A percentile compares a stretch with the other conserved stretches of the same genome.
Evolutionary conservation across 1,140 invertebrate genomes (phyloP).

Genomic region (Drosophila pachea): DNA sequence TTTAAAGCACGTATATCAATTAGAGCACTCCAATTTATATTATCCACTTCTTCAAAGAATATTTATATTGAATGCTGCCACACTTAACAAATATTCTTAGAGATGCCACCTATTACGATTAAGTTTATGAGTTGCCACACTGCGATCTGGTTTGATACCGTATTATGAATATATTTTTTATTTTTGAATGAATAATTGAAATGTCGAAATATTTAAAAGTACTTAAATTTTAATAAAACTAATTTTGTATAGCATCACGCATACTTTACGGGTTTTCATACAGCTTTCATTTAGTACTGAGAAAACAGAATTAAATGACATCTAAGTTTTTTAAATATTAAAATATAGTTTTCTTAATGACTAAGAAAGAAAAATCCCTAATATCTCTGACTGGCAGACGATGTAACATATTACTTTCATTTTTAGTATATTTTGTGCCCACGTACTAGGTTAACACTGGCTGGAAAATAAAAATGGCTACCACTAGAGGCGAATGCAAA

Average conservation of each 20-base stretch:
- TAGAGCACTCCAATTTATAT: conserved; percentile 23
- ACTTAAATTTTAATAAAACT: no score
- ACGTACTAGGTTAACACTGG: conserved; percentile 49
- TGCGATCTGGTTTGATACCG: not conserved
- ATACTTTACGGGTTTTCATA: no score
- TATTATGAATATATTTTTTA: no score
- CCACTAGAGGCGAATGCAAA: conserved; percentile 73
- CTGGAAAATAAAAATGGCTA: conserved; percentile 78
- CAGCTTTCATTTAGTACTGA: no score
- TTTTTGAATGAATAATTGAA: no score
- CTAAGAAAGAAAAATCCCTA: not conserved
- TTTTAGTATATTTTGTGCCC: conserved; percentile 42
- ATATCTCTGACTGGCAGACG: not conserved
- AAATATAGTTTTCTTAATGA: not conserved
- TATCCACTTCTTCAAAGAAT: conserved; percentile 57
- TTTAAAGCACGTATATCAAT: not conserved
- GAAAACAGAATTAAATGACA: not conserved
- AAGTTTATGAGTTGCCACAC: not conserved
- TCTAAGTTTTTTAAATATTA: not conserved
- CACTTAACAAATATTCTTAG: not conserved
- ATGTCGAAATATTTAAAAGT: no score
- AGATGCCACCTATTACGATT: not conserved
- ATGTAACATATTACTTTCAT: conserved; percentile 14
- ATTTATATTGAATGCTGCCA: conserved; percentile 28
- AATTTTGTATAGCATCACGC: no score